Percentiles rank a stretch among this genome's conserved stretches.
Conservation (phyloP, 1,140 invertebrate species). For the Limonius californicus region DNA sequence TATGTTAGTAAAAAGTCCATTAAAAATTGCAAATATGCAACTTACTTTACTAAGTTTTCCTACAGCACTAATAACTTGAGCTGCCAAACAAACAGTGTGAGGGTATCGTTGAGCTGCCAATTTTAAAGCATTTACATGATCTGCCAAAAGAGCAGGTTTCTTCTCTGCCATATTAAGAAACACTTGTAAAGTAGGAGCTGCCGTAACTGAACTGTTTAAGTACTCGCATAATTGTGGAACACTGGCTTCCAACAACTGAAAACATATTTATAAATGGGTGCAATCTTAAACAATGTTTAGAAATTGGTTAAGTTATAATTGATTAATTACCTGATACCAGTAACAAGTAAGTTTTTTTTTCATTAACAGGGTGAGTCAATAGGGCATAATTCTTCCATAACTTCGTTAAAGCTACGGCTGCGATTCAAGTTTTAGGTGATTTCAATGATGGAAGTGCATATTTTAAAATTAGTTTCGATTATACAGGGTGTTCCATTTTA, state of each 20-base stretch:
- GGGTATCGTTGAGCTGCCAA: conserved; percentile 65
- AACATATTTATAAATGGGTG: no score
- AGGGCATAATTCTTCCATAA: no score
- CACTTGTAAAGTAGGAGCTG: conserved; percentile 67
- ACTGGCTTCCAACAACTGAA: conserved; percentile 67
- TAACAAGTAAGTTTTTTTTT: neutral
- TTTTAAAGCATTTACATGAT: conserved; percentile 65
- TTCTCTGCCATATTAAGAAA: conserved; percentile 70
- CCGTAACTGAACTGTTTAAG: conserved; percentile 55
- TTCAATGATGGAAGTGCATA: no score
- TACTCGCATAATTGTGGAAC: conserved; percentile 75
- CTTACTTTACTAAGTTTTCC: conserved; percentile 60
- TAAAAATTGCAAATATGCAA: no score
- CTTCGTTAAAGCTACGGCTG: no score
- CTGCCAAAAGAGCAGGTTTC: conserved; percentile 61
- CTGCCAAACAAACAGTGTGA: conserved; percentile 59
- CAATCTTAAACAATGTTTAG: no score
- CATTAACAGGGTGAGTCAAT: no score
- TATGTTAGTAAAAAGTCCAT: conserved; percentile 16
- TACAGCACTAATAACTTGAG: conserved; percentile 61
- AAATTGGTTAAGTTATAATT: conserved; percentile 39
- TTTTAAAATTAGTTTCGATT: no score
- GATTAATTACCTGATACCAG: no score
- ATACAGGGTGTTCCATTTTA: no score
- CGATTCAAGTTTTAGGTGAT: no score